phyloP scores from a whole-genome alignment of 2,113 vertebrate genomes.

The Alethe castanea region DNA sequence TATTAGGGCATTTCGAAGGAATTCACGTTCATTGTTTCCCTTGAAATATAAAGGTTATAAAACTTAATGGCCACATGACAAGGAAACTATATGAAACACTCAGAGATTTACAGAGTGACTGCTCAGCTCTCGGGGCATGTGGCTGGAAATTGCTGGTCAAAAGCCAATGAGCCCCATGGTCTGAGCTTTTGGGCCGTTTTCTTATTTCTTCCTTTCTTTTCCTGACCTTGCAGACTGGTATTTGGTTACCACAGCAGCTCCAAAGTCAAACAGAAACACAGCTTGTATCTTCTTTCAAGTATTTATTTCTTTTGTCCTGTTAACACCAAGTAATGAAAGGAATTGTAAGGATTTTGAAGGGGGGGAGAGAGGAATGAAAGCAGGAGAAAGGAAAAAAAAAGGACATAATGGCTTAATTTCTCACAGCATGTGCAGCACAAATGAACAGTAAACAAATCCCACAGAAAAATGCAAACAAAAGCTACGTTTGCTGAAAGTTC shows the following conservation, averaged over 20 bases:
- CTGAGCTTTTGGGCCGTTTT: not conserved
- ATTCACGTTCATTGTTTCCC: not conserved
- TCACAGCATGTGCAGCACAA: constrained; percentile 46
- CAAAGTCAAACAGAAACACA: constrained; percentile 54
- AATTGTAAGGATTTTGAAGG: constrained; percentile 55
- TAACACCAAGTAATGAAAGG: constrained; percentile 65
- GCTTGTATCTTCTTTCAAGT: constrained; percentile 53
- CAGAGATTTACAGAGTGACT: constrained; percentile 57
- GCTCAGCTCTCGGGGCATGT: not conserved
- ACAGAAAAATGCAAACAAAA: constrained; percentile 56
- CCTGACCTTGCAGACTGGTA: constrained; percentile 30
- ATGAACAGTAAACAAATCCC: constrained; percentile 45
- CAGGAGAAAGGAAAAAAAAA: not conserved
- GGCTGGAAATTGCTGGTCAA: constrained; percentile 20
- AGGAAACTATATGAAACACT: constrained; percentile 66
- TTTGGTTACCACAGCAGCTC: constrained; percentile 59
- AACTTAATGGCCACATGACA: constrained; percentile 28
- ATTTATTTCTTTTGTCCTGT: constrained; percentile 65
- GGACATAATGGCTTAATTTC: constrained; percentile 19
- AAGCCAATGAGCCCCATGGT: not conserved
- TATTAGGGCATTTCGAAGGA: not conserved
- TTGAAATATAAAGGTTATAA: constrained; percentile 25
- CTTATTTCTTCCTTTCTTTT: not conserved
- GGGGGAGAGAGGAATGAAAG: not conserved
- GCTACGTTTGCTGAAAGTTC: not conserved